Percentiles rank a stretch among this genome's conserved stretches.
These are phyloP conservation scores for Gymnopithys bicolor DNA, from an alignment of 2,797 vertebrate species.

Conservation along the genomic window DNA sequence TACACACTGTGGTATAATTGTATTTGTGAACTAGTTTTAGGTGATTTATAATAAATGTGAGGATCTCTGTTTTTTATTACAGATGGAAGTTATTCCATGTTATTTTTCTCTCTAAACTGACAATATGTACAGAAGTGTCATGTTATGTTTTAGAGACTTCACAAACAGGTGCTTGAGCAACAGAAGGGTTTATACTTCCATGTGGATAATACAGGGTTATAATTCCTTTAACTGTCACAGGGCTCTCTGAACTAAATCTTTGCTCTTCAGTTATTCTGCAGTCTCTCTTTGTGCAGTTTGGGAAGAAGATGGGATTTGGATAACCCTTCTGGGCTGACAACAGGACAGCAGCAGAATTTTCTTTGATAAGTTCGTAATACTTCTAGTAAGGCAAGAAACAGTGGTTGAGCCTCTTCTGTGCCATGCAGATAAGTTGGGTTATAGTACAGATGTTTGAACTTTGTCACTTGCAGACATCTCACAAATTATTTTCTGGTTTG, in stretches of 20 bases:
- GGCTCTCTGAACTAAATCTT: neutral
- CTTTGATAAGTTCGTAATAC: neutral
- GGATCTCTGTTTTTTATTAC: neutral
- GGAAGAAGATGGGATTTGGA: neutral
- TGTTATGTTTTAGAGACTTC: neutral
- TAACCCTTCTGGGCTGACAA: neutral
- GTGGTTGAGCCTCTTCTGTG: neutral
- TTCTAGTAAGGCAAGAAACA: neutral
- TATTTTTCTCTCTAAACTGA: neutral
- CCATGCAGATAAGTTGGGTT: neutral
- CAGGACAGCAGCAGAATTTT: neutral
- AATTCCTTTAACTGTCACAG: neutral
- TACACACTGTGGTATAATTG: neutral
- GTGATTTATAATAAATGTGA: neutral
- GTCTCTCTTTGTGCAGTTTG: neutral
- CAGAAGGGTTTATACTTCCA: neutral
- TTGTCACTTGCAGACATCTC: neutral
- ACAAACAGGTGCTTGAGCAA: neutral
- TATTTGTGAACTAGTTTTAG: neutral
- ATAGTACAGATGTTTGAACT: neutral
- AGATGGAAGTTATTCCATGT: neutral
- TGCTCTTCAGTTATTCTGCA: neutral
- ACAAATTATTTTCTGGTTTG: neutral
- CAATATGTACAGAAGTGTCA: neutral
- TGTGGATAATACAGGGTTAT: neutral